Percentiles rank a stretch among this genome's conserved stretches.
Conservation (phyloP, 2,888 invertebrate genomes). For the Lysandra coridon region DNA sequence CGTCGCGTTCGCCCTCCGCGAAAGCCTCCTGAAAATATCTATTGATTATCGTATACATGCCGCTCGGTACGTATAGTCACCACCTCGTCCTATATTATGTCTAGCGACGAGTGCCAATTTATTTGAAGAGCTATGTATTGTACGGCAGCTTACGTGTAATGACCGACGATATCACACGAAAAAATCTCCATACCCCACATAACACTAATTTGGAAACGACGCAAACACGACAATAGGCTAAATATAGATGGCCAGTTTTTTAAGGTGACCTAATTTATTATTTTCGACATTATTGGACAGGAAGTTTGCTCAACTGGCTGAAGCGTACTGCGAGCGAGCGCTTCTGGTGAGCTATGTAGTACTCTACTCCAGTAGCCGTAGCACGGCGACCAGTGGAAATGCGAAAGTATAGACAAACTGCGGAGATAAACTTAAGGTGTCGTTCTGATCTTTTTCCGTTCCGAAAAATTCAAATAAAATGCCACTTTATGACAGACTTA, state of each 20-base stretch:
- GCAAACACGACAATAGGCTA: not conserved
- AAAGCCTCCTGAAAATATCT: constrained; percentile 81
- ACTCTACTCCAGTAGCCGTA: no score
- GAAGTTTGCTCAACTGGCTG: not conserved
- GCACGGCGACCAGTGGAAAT: no score
- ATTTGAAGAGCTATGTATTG: constrained; percentile 62
- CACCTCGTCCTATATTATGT: constrained; percentile 71
- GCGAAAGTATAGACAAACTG: no score
- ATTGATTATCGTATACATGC: constrained; percentile 78
- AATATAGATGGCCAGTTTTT: not conserved
- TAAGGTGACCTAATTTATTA: not conserved
- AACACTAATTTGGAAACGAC: constrained; percentile 19
- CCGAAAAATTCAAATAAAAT: no score
- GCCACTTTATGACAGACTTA: no score
- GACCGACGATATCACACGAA: constrained; percentile 10
- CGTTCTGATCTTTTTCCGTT: no score
- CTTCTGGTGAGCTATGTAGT: not conserved
- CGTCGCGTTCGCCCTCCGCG: constrained; percentile 65
- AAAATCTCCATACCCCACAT: constrained; percentile 12
- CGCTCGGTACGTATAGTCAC: constrained; percentile 65
- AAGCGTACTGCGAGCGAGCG: not conserved
- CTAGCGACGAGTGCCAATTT: constrained; percentile 74
- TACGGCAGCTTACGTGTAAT: constrained; percentile 13
- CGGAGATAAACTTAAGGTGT: no score
- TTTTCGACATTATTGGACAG: not conserved